phyloP scores from a whole-genome alignment of 2,113 vertebrate genomes.

The Struthidea cinerea region DNA sequence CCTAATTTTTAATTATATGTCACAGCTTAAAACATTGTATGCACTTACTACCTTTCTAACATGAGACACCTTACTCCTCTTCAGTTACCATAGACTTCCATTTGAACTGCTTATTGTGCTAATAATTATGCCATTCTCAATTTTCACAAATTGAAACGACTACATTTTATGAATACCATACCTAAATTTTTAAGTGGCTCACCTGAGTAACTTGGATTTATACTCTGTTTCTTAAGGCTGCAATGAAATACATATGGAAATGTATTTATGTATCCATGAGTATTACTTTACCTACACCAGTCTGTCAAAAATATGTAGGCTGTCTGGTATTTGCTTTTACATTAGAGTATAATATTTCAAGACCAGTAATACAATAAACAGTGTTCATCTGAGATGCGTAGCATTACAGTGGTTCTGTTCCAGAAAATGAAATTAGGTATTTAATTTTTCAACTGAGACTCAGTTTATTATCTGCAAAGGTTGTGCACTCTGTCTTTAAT shows the following conservation, averaged over 20 bases:
- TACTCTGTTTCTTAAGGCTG: background rate
- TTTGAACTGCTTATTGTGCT: background rate
- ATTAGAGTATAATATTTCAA: slow-evolving; percentile 4
- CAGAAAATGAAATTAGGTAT: background rate
- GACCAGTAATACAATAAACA: slow-evolving; percentile 24
- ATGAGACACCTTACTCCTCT: background rate
- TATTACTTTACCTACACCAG: background rate
- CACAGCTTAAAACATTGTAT: background rate
- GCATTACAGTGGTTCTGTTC: background rate
- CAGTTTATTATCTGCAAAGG: slow-evolving; percentile 5
- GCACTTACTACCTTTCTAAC: background rate
- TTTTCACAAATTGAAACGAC: background rate
- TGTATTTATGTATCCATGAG: background rate
- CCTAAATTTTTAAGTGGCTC: background rate
- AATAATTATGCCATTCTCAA: background rate
- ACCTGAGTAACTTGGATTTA: background rate
- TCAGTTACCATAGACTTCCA: background rate
- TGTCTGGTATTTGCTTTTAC: slow-evolving; percentile 40
- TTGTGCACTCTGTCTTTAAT: background rate
- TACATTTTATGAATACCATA: background rate
- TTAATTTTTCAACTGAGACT: slow-evolving; percentile 1
- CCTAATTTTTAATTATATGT: background rate
- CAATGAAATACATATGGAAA: background rate
- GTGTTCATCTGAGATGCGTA: background rate
- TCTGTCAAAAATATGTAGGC: background rate